These are phyloP conservation scores for Anthopleura xanthogrammica DNA, from an alignment of 92 coral and sea anemone species.

Conservation along the genomic window DNA sequence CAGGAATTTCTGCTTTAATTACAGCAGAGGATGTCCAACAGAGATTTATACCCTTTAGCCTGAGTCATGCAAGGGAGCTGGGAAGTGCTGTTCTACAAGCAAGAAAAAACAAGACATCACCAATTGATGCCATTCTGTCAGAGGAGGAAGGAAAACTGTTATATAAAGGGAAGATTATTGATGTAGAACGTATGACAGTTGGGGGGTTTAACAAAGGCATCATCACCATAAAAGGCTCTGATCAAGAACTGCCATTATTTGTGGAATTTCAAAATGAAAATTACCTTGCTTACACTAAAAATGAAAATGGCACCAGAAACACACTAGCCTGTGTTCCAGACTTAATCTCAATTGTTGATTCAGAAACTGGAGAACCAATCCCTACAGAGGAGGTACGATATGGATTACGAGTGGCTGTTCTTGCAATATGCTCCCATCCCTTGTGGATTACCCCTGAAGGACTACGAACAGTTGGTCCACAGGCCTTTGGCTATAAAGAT, in stretches of 20 bases:
- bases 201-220: constrained; percentile 75
- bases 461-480: constrained; percentile 77
- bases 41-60: constrained; percentile 54
- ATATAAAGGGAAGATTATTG: constrained; percentile 81
- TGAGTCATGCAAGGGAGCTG: constrained; percentile 83
- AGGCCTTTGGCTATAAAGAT: constrained; percentile 77
- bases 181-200: constrained; percentile 69
- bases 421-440: constrained; percentile 74
- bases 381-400: constrained; percentile 91
- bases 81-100: constrained; percentile 87
- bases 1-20: constrained; percentile 54
- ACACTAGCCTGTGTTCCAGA: constrained; percentile 81
- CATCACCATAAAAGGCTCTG: constrained; percentile 57
- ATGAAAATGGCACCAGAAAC: constrained; percentile 57
- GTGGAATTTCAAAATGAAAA: constrained; percentile 94
- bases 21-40: constrained; percentile 50
- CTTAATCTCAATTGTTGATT: constrained; percentile 80
- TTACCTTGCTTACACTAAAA: constrained; percentile 59
- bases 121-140: constrained; percentile 67
- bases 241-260: constrained; percentile 31
- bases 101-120: constrained; percentile 66
- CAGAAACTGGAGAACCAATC: constrained; percentile 85
- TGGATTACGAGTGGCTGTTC: constrained; percentile 88
- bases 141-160: constrained; percentile 79
- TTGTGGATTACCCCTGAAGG: constrained; percentile 64